Evolutionary conservation across 2,797 vertebrate species (phyloP).

Genomic region (Garrulus glandarius): DNA sequence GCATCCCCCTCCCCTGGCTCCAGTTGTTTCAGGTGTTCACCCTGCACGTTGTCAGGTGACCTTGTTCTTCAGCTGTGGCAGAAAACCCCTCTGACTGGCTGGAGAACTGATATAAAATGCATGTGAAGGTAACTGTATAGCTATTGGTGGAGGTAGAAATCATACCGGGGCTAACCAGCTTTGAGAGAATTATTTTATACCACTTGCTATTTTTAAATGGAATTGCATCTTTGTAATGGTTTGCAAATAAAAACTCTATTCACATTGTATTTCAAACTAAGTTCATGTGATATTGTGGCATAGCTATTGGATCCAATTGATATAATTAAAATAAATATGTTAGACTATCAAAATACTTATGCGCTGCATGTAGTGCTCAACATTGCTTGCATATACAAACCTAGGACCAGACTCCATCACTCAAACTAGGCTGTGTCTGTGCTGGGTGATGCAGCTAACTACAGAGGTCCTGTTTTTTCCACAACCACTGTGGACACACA

Average conservation of each 20-base stretch:
- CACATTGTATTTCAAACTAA: neutral
- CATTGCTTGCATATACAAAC: neutral
- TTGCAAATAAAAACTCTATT: conserved; percentile 7
- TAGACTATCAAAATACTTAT: neutral
- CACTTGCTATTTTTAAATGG: neutral
- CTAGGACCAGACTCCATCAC: neutral
- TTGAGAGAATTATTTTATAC: neutral
- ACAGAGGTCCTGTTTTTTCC: neutral
- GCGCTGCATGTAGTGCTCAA: neutral
- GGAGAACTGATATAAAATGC: neutral
- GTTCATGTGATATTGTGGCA: neutral
- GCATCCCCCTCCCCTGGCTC: neutral
- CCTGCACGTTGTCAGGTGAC: neutral
- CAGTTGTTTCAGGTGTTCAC: neutral
- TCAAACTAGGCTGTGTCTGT: neutral
- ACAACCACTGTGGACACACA: rapidly evolving
- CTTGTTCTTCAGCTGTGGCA: neutral
- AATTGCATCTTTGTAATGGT: neutral
- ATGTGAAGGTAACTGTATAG: neutral
- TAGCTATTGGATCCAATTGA: neutral
- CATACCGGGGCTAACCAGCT: neutral
- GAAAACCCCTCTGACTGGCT: neutral
- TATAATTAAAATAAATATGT: neutral
- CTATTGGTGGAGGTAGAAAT: neutral
- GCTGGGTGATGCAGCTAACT: neutral